These are phyloP conservation scores for Idaea dimidiata DNA, from an alignment of 2,888 invertebrate species.

Conservation along the genomic window DNA sequence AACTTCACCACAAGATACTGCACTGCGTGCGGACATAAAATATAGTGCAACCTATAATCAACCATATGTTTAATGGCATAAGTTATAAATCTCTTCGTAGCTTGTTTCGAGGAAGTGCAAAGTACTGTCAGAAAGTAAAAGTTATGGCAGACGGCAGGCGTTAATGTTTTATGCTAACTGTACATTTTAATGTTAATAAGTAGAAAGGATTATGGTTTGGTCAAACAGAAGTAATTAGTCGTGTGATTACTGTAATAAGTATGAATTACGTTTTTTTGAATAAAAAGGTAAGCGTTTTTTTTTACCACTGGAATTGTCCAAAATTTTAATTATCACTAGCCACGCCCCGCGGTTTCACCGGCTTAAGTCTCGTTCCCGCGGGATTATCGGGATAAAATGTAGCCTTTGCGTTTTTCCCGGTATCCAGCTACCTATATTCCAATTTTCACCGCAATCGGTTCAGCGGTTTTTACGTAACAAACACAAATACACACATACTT, in stretches of 20 bases:
- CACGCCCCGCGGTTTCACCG: too few relatives aligned
- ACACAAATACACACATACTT: too few relatives aligned
- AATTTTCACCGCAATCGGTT: too few relatives aligned
- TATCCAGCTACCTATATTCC: too few relatives aligned
- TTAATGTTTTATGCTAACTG: constrained; percentile 15
- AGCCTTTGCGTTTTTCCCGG: too few relatives aligned
- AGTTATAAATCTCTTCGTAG: constrained; percentile 11
- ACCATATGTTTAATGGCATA: constrained; percentile 1
- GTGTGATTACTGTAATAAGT: neutral
- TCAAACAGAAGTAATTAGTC: neutral
- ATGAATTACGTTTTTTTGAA: too few relatives aligned
- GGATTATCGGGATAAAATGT: too few relatives aligned
- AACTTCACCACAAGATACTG: neutral
- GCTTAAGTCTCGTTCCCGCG: too few relatives aligned
- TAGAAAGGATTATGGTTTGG: constrained; percentile 19
- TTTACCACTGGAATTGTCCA: too few relatives aligned
- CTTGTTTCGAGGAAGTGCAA: constrained; percentile 20
- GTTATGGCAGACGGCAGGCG: constrained; percentile 18
- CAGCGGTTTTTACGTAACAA: too few relatives aligned
- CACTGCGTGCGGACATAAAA: neutral
- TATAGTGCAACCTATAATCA: neutral
- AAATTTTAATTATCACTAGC: too few relatives aligned
- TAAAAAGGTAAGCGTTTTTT: too few relatives aligned
- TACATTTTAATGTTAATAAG: constrained; percentile 28
- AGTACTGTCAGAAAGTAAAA: constrained; percentile 24